Base-by-base conservation (phyloP, 1,140 invertebrate species). In the Drosophila ficusphila region DNA sequence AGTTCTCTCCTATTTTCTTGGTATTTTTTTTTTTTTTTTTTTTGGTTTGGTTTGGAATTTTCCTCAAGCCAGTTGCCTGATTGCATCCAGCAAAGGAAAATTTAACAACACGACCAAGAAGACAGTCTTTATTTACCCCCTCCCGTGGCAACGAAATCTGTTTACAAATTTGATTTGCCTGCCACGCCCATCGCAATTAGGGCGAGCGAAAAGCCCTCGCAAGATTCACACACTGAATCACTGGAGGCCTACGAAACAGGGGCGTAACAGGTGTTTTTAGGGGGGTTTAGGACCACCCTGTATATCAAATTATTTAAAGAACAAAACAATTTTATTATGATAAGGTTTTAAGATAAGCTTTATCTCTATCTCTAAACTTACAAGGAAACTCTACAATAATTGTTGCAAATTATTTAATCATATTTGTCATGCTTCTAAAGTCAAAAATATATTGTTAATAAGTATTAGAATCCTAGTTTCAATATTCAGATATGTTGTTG, bases 121-220 rank as follows among this genome's bases (percentile, higher is more conserved):
- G n/a, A n/a, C n/a, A n/a, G 29, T 64, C 31, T 46, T 60, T 33
- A 48, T 34, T 34, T 33, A 29, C 31, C 54, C 53, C 39, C 41
- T 0, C 3, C 54, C 42, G 60, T 68, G 46, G 56, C 68, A 72
- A 46, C 31, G 58, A 72, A 62, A 72, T 72, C 68, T 72, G 69
- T 72, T 72, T 72, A 52, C 69, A 27, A 72, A 73, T 61, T 72
- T 73, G 57, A 73, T 73, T 73, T 73, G 68, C 69, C 69, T 73
- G 69, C 69, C 69, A 72, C 69, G 69, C 69, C 69, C 69, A 74
- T 23, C 49, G 41, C 70, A 74, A 74, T 73, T 73, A 73, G 69
- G 60, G 58, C 41, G 39, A 64, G 34, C 25, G 19, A 54, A 44
- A 54, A 73, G 56, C 41, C 57, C 51, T 41, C 42, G 58, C 38